Conservation (phyloP, 2,888 invertebrate species). For the Clitarchus hookeri region DNA sequence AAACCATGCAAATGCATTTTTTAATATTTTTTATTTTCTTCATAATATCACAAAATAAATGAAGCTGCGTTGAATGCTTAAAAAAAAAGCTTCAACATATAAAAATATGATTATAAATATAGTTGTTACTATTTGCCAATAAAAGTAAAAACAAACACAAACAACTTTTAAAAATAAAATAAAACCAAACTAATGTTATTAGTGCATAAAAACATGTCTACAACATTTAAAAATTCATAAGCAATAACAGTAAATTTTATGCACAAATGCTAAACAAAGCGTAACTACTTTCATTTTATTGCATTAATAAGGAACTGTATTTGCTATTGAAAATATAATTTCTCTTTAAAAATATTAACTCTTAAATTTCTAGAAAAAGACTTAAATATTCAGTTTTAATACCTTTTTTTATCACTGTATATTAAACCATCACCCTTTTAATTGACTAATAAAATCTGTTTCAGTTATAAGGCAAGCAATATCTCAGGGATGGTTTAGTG, state of each 20-base stretch:
- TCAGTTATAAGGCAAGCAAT: conserved; percentile 19
- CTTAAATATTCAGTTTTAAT: background rate
- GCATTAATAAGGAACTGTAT: conserved; percentile 2
- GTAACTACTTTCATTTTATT: background rate
- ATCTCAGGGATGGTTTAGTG: conserved; percentile 9
- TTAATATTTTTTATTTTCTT: background rate
- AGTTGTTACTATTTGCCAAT: background rate
- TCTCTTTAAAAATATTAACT: background rate
- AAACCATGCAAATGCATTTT: background rate
- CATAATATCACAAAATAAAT: conserved; percentile 7
- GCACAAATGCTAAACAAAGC: background rate
- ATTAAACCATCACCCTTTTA: background rate
- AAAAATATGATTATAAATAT: background rate
- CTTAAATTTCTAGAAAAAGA: background rate
- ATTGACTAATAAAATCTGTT: background rate
- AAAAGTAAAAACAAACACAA: background rate
- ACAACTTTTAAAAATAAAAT: background rate
- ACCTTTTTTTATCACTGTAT: background rate
- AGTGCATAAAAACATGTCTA: background rate
- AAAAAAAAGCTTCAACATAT: background rate
- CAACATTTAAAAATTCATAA: background rate
- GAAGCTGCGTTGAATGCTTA: background rate
- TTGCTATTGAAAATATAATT: background rate
- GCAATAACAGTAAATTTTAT: background rate
- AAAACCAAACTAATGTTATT: background rate